Evolutionary conservation across 2,797 vertebrate genomes (phyloP).

Genomic region (Myotis daubentonii): DNA sequence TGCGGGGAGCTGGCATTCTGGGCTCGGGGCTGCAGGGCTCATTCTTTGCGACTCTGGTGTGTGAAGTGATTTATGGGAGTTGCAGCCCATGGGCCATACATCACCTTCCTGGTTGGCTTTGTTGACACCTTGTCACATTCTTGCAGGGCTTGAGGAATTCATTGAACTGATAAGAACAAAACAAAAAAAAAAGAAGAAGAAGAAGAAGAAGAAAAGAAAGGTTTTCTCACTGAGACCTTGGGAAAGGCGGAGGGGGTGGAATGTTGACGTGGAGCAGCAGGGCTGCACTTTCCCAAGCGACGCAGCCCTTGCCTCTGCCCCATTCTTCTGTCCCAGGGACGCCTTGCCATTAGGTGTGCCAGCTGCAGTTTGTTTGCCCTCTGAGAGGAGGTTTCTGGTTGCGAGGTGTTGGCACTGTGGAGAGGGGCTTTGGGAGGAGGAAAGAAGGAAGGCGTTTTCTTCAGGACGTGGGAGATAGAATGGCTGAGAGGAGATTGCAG

Average conservation of each 20-base stretch:
- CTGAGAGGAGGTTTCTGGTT: neutral
- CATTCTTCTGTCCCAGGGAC: conserved; percentile 72
- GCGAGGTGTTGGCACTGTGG: neutral
- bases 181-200: neutral
- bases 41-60: conserved; percentile 79
- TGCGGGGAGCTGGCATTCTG: conserved; percentile 52
- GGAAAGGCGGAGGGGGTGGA: conserved; percentile 85
- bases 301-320: neutral
- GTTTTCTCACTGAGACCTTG: conserved; percentile 88
- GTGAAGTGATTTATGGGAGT: conserved; percentile 87
- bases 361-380: conserved; percentile 1
- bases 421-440: neutral
- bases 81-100: conserved; percentile 85
- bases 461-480: neutral
- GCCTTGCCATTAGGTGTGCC: conserved; percentile 57
- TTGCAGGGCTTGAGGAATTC: conserved; percentile 88
- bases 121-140: conserved; percentile 92
- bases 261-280: conserved; percentile 81
- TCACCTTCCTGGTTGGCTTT: conserved; percentile 90
- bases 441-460: neutral
- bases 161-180: conserved; percentile 91
- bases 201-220: conserved; percentile 58
- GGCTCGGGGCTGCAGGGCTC: conserved; percentile 73
- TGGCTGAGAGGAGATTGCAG: conserved; percentile 2
- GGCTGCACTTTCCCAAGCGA: conserved; percentile 84